These are phyloP conservation scores for Perca fluviatilis DNA, from an alignment of 2,113 vertebrate genomes.

Conservation along the genomic window DNA sequence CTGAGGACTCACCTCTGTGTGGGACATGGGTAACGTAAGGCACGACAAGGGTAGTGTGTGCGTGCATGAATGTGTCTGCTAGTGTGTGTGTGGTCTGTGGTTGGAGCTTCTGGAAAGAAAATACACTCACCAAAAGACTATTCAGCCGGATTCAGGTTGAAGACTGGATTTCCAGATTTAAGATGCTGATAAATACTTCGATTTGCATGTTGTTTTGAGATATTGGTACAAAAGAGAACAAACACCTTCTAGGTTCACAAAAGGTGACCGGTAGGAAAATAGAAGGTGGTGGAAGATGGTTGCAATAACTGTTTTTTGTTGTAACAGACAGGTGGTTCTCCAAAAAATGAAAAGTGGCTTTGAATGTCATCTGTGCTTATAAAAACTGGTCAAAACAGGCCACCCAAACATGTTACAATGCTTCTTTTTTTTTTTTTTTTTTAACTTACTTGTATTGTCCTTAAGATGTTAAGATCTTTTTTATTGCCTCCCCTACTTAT, in stretches of 20 bases:
- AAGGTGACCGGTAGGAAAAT: not conserved
- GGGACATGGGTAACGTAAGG: constrained; percentile 55
- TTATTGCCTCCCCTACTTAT: not conserved
- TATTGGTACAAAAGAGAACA: constrained; percentile 11
- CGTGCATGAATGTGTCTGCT: constrained; percentile 28
- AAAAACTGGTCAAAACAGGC: not conserved
- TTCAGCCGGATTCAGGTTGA: constrained; percentile 40
- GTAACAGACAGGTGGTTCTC: constrained; percentile 19
- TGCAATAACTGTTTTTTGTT: not conserved
- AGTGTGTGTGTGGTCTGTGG: constrained; percentile 70
- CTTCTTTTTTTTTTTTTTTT: not conserved
- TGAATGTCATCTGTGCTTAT: not conserved
- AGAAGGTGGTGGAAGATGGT: constrained; percentile 5
- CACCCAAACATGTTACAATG: not conserved
- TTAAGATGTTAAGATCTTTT: not conserved
- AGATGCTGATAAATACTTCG: constrained; percentile 41
- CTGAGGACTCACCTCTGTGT: constrained; percentile 73
- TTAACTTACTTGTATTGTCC: not conserved
- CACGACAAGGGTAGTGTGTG: constrained; percentile 31
- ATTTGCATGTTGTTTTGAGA: constrained; percentile 27
- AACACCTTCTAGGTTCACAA: not conserved
- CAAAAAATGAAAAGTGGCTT: not conserved
- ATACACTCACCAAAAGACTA: constrained; percentile 25
- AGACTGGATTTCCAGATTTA: constrained; percentile 45
- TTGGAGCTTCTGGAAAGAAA: constrained; percentile 45